Evolutionary conservation across 2,888 invertebrate genomes (phyloP).

Genomic region (Lordiphosa fenestrarum): DNA sequence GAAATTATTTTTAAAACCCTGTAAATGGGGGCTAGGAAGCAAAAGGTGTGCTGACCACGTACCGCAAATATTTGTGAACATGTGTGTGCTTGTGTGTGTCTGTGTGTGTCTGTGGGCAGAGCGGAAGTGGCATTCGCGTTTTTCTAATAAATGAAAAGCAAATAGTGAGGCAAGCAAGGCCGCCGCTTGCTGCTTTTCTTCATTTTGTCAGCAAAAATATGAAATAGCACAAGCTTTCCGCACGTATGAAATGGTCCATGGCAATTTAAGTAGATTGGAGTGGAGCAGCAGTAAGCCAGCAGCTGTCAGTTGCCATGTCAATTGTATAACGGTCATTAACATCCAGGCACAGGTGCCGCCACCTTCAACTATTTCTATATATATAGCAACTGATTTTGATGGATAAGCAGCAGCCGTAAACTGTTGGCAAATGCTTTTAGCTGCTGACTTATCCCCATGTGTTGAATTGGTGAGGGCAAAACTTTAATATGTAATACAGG

Average conservation of each 20-base stretch:
- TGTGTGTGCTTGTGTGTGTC: constrained; percentile 49
- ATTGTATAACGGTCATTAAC: constrained; percentile 33
- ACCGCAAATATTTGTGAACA: constrained; percentile 72
- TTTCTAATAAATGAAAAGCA: constrained; percentile 70
- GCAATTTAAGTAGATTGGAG: not conserved
- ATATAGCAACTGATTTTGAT: constrained; percentile 10
- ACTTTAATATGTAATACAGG: too few relatives aligned
- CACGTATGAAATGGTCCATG: constrained; percentile 5
- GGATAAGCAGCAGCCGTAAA: constrained; percentile 6
- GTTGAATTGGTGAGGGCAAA: too few relatives aligned
- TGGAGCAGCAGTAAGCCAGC: constrained; percentile 4
- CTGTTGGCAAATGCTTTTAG: too few relatives aligned
- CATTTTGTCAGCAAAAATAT: constrained; percentile 54
- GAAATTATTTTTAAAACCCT: constrained; percentile 44
- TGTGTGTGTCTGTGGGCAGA: constrained; percentile 37
- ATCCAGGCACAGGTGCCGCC: constrained; percentile 6
- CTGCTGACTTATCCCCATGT: too few relatives aligned
- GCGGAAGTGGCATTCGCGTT: constrained; percentile 33
- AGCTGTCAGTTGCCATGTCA: constrained; percentile 18
- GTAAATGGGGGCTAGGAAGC: not conserved
- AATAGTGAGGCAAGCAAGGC: constrained; percentile 46
- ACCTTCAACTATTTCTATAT: not conserved
- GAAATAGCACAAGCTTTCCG: constrained; percentile 34
- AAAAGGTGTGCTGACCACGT: constrained; percentile 63
- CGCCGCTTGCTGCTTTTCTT: not conserved